phyloP scores from a whole-genome alignment of 1,140 invertebrate species.

The Chymomyza costata region DNA sequence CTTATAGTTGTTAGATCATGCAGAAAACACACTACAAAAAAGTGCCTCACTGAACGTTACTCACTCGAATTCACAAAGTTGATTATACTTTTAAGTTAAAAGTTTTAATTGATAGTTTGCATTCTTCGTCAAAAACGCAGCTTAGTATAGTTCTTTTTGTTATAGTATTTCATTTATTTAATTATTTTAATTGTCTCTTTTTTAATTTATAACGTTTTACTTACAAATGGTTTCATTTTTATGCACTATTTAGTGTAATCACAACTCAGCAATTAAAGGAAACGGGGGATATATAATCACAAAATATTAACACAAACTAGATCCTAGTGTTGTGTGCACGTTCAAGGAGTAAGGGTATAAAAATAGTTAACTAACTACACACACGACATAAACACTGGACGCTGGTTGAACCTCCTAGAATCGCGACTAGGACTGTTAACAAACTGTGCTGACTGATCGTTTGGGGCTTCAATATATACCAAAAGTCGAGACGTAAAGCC shows the following conservation, averaged over 20 bases:
- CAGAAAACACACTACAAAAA: too few species aligned
- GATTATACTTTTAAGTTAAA: too few species aligned
- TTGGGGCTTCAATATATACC: conserved; percentile 72
- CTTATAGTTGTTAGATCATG: too few species aligned
- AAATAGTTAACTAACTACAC: conserved; percentile 38
- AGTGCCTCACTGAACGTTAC: too few species aligned
- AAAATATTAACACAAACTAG: conserved; percentile 16
- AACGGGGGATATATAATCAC: background rate
- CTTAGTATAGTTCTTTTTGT: too few species aligned
- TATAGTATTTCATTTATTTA: too few species aligned
- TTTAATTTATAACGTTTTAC: conserved; percentile 38
- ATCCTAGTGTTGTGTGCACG: conserved; percentile 5
- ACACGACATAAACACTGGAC: conserved; percentile 47
- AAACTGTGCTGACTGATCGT: conserved; percentile 70
- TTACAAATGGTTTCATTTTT: conserved; percentile 71
- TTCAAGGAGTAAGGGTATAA: conserved; percentile 14
- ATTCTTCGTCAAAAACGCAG: too few species aligned
- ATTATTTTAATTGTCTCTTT: too few species aligned
- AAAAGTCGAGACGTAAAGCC: conserved; percentile 30
- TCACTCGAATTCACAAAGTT: too few species aligned
- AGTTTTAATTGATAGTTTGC: too few species aligned
- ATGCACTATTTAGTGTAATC: conserved; percentile 38
- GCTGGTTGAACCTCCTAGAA: conserved; percentile 75
- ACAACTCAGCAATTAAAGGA: conserved; percentile 36
- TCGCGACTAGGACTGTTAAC: conserved; percentile 75